A percentile compares a stretch with the other conserved stretches of the same genome.
Evolutionary conservation across 2,113 vertebrate species (phyloP).

Genomic region (Morone chrysops): DNA sequence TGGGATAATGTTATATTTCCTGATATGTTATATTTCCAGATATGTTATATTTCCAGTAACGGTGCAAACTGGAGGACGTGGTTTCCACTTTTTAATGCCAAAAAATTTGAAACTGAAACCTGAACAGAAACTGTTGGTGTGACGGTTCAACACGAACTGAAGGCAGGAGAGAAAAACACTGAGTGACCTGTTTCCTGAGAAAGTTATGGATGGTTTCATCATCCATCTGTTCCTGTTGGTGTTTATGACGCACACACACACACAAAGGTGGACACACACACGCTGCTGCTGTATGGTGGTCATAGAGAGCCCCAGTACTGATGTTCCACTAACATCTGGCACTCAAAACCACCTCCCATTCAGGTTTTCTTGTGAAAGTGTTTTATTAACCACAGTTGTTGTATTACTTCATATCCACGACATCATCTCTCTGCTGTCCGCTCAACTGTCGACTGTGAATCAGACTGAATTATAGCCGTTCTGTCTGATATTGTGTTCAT

Average conservation of each 20-base stretch:
- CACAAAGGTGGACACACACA: neutral
- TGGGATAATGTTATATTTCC: slow-evolving; percentile 40
- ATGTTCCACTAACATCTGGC: neutral
- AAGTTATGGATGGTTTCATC: slow-evolving; percentile 2
- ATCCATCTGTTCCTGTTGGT: neutral
- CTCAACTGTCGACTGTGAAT: too few relatives aligned
- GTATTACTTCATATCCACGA: too few relatives aligned
- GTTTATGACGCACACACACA: slow-evolving; percentile 6
- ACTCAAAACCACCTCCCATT: neutral
- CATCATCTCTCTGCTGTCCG: too few relatives aligned
- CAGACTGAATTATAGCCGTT: too few relatives aligned
- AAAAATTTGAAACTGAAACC: slow-evolving; percentile 18
- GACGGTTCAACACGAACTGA: neutral
- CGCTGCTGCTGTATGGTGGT: neutral
- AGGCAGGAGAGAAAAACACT: neutral
- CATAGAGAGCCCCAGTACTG: neutral
- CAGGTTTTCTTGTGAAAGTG: neutral
- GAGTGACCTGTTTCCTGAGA: neutral
- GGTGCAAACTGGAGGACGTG: neutral
- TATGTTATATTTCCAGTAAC: neutral
- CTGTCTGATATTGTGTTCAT: too few relatives aligned
- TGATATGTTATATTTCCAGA: neutral
- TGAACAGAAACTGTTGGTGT: slow-evolving; percentile 20
- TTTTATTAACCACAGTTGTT: neutral
- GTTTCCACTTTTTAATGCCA: slow-evolving; percentile 48